Evolutionary conservation across 92 coral and sea anemone genomes (phyloP).

Genomic region (Phenganax stokvisi): DNA sequence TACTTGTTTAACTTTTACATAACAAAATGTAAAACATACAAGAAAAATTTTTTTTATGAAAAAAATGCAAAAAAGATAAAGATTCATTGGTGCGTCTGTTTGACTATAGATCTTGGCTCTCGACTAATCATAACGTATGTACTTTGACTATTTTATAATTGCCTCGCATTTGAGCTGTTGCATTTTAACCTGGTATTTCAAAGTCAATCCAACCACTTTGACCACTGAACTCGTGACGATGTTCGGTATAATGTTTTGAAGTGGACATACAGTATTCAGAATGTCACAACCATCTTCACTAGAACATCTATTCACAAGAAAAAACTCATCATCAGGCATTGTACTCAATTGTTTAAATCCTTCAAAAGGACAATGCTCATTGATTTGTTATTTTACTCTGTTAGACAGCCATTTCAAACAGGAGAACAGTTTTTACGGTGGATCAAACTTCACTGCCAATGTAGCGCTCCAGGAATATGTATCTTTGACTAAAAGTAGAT

Average conservation of each 20-base stretch:
- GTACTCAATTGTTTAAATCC: too few species aligned
- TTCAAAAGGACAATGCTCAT: too few species aligned
- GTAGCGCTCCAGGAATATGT: conserved; percentile 91
- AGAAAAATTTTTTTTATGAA: not conserved
- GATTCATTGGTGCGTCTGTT: not conserved
- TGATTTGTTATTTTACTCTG: too few species aligned
- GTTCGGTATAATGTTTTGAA: conserved; percentile 72
- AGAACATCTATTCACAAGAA: conserved; percentile 58
- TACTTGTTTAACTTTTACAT: too few species aligned
- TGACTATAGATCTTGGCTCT: not conserved
- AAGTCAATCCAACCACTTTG: conserved; percentile 88
- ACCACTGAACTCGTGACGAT: conserved; percentile 92
- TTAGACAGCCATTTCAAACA: too few species aligned
- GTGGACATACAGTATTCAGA: conserved; percentile 58
- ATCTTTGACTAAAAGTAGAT: conserved; percentile 61
- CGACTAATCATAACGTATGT: too few species aligned
- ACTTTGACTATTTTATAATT: too few species aligned
- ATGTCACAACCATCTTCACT: conserved; percentile 95
- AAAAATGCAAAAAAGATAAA: not conserved
- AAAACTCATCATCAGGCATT: not conserved
- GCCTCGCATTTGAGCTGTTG: not conserved
- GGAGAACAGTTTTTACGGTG: conserved; percentile 52
- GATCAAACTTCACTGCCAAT: conserved; percentile 82
- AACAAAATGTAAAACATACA: too few species aligned
- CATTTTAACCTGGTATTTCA: conserved; percentile 76